Base-by-base conservation (phyloP, 2,888 invertebrate genomes). In the Leucozona laternaria region DNA sequence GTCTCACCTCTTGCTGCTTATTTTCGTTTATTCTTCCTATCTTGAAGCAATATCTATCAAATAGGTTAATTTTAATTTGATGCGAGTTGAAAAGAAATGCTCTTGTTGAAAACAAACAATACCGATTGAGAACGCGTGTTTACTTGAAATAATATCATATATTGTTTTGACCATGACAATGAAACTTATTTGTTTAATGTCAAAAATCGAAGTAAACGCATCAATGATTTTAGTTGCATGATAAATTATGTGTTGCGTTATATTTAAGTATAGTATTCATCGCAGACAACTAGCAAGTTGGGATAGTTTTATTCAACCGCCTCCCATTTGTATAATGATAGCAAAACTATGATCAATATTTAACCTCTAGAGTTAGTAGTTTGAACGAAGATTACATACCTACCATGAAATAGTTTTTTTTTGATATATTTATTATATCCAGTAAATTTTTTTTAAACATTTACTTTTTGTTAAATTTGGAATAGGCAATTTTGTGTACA, bases 201-300 rank as follows among this genome's bases (percentile, higher is more conserved):
- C 48, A 31, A 45, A 57, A 31, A 20, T 34, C 31, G 11, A 48
- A 17, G 15, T 64, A n/a, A 66, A 66, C 48, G 48, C 66, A 48
- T 66, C 66, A 66, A 34, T 31, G 66, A 48, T 20, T 31, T 48
- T 31, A 7, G 20, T 48, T 48, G 66, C 66, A 48, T 66, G 66
- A 17, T 13, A 45, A 31, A 13, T 0, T 20, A 20, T n/a, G n/a
- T n/a, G n/a, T 48, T 64, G 7, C 31, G 64, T 48, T 31, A 31
- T 64, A 64, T 17, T 13, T 17, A 64, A 60, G 15, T 66, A 31
- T 20, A 66, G 13, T 17, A 22, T 25, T 22, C 5, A 22, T 0
- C 10, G 4, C 17, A 25, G 10, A 25, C 25, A 62, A 43, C 4
- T 37, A 0, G 34, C n/a, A 31, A 34, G 11, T 17, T 58, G 53